Evolutionary conservation across 2,888 invertebrate genomes (phyloP).

Genomic region (Zelleria hepariella): DNA sequence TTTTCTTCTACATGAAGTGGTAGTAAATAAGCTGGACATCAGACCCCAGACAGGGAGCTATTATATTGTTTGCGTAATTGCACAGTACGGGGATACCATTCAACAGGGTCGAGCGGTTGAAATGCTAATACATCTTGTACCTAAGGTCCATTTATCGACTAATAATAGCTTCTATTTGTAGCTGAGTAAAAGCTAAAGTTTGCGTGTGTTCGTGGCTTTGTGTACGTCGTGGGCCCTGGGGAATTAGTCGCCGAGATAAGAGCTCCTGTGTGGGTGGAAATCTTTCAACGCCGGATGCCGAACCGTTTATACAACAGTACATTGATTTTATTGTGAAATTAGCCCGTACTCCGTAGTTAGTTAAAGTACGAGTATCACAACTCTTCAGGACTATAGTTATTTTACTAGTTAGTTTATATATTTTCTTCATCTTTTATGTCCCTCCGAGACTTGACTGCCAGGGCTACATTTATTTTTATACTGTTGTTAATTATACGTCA

Average conservation of each 20-base stretch:
- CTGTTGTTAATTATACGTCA: no score
- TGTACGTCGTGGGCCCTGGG: slow-evolving; percentile 34
- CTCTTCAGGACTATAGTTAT: background rate
- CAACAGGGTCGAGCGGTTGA: slow-evolving; percentile 31
- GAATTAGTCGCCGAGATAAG: slow-evolving; percentile 40
- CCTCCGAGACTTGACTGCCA: no score
- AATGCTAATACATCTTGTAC: slow-evolving; percentile 39
- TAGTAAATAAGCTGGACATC: slow-evolving; percentile 41
- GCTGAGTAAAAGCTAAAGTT: background rate
- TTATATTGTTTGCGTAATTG: slow-evolving; percentile 65
- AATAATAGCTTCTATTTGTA: background rate
- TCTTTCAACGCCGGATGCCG: background rate
- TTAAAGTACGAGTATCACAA: background rate
- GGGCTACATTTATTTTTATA: no score
- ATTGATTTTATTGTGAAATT: background rate
- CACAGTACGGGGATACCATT: slow-evolving; percentile 34
- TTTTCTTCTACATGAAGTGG: slow-evolving; percentile 28
- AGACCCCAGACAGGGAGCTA: slow-evolving; percentile 43
- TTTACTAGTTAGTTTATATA: no score
- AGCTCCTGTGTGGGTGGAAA: slow-evolving; percentile 10
- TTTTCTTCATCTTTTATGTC: background rate
- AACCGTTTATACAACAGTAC: background rate
- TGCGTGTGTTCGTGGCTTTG: slow-evolving; percentile 15
- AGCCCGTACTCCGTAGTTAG: no score
- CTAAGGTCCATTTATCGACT: background rate